phyloP scores from a whole-genome alignment of 2,888 invertebrate genomes.

The Nymphalis polychloros region DNA sequence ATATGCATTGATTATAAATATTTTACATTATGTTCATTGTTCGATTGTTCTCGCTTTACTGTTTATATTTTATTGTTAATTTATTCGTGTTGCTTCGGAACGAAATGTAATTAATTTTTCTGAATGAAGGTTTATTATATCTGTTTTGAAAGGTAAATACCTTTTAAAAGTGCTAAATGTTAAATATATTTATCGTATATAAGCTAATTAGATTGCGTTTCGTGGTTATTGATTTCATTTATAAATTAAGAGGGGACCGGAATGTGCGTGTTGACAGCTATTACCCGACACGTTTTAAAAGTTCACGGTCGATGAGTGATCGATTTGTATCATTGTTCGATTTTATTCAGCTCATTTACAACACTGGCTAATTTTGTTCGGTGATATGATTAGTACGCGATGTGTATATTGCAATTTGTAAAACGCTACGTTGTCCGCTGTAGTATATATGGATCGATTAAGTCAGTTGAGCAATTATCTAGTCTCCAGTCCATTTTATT shows the following conservation, averaged over 20 bases:
- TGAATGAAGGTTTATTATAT: neutral
- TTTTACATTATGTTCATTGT: slow-evolving; percentile 23
- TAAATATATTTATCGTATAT: neutral
- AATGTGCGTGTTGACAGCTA: slow-evolving; percentile 23
- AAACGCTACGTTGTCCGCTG: neutral
- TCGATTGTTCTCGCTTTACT: slow-evolving; percentile 7
- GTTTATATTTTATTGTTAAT: slow-evolving; percentile 10
- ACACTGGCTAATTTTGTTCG: slow-evolving; percentile 9
- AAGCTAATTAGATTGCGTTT: slow-evolving; percentile 13
- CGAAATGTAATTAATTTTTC: neutral
- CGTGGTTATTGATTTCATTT: slow-evolving; percentile 16
- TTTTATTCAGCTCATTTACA: slow-evolving; percentile 25
- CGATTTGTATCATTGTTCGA: slow-evolving; percentile 29
- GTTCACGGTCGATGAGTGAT: slow-evolving; percentile 36
- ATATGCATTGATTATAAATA: slow-evolving; percentile 30
- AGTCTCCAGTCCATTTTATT: neutral
- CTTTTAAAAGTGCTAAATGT: neutral
- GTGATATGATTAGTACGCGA: slow-evolving; percentile 22
- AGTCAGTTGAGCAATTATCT: neutral
- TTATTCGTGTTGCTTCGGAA: too few relatives aligned
- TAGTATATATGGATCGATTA: slow-evolving; percentile 18
- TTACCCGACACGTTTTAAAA: slow-evolving; percentile 35
- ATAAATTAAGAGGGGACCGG: neutral
- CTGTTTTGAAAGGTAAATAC: neutral
- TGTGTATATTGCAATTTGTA: slow-evolving; percentile 16